Evolutionary conservation across 2,888 invertebrate genomes (phyloP).

Genomic region (Loripinus fragilis): DNA sequence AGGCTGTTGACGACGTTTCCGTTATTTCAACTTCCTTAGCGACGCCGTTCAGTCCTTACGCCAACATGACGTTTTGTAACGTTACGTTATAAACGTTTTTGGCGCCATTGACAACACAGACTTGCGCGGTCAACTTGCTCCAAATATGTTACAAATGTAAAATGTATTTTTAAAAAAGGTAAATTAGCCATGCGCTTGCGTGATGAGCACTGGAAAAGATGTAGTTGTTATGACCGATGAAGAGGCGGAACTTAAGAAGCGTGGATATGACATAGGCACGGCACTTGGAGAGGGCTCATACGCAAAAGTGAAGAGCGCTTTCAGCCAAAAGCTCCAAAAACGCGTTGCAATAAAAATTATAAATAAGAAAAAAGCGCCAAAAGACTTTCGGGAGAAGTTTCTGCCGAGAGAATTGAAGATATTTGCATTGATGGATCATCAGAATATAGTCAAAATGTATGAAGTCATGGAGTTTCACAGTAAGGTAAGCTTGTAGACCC

Average conservation of each 20-base stretch:
- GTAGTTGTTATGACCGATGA: conserved; percentile 69
- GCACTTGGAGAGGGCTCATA: conserved; percentile 82
- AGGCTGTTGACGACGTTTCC: not conserved
- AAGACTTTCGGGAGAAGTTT: conserved; percentile 91
- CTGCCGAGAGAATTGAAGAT: conserved; percentile 92
- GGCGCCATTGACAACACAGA: not conserved
- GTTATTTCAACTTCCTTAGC: conserved; percentile 11
- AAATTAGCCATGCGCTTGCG: not conserved
- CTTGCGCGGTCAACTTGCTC: not conserved
- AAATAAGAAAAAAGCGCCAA: conserved; percentile 88
- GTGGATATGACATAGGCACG: conserved; percentile 85
- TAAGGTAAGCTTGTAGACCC: conserved; percentile 88
- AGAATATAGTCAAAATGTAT: conserved; percentile 91
- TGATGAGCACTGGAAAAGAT: conserved; percentile 30
- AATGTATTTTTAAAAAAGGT: not conserved
- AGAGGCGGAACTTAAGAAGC: conserved; percentile 79
- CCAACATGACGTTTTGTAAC: not conserved
- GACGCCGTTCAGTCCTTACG: conserved; percentile 3
- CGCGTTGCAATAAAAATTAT: conserved; percentile 87
- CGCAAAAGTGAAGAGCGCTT: conserved; percentile 89
- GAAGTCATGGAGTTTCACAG: conserved; percentile 90
- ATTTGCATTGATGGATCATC: conserved; percentile 90
- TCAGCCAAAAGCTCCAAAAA: conserved; percentile 69
- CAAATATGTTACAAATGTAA: not conserved
- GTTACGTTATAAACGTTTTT: not conserved